Evolutionary conservation across 2,113 vertebrate genomes (phyloP).

Genomic region (Fulmarus glacialis): DNA sequence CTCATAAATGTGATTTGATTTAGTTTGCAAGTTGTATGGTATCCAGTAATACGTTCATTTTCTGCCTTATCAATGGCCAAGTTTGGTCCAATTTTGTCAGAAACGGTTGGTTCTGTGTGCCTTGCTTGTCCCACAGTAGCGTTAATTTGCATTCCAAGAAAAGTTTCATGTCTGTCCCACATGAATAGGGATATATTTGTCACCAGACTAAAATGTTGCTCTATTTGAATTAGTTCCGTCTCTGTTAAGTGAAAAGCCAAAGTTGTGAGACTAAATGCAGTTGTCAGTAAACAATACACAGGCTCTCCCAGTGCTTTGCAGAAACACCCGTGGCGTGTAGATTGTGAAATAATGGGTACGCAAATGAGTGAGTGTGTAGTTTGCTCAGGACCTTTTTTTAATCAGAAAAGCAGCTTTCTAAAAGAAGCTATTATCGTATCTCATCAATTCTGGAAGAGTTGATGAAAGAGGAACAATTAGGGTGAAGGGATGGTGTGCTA

Average conservation of each 20-base stretch:
- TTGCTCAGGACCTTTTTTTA: neutral
- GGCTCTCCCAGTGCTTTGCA: neutral
- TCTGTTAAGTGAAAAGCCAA: neutral
- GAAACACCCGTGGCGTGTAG: neutral
- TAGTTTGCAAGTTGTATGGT: neutral
- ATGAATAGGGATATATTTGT: neutral
- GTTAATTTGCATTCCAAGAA: neutral
- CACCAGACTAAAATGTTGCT: neutral
- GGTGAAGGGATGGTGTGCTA: neutral
- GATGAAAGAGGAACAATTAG: neutral
- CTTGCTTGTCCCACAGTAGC: neutral
- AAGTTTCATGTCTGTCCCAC: neutral
- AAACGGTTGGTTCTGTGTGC: neutral
- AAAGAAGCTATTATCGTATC: neutral
- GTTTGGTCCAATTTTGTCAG: neutral
- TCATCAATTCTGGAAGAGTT: neutral
- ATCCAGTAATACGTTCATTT: neutral
- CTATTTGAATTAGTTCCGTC: neutral
- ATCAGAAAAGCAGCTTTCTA: neutral
- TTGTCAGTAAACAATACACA: neutral
- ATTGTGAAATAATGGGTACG: neutral
- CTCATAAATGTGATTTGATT: constrained; percentile 16
- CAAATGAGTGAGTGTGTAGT: neutral
- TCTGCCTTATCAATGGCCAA: neutral
- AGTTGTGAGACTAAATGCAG: neutral